phyloP scores from a whole-genome alignment of 2,113 vertebrate genomes.

The Ctenodactylus gundi region DNA sequence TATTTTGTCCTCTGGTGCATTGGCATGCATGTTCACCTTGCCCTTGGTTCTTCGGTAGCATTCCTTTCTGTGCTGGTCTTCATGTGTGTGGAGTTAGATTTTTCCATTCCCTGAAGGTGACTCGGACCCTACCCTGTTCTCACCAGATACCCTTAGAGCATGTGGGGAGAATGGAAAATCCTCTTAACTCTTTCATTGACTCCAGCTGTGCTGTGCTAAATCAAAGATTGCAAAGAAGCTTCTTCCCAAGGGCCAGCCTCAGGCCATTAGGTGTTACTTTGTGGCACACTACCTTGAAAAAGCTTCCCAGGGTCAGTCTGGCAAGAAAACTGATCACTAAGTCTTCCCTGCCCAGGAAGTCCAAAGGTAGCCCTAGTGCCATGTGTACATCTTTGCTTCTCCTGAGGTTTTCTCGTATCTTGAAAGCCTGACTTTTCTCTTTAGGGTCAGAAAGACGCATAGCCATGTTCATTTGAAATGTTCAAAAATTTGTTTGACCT shows the following conservation, averaged over 20 bases:
- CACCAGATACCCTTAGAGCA: conserved; percentile 18
- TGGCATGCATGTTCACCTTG: background rate
- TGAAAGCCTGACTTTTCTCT: background rate
- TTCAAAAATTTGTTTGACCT: background rate
- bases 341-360: background rate
- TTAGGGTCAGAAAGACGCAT: background rate
- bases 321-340: background rate
- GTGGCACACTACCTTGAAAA: background rate
- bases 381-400: fast-evolving
- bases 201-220: background rate
- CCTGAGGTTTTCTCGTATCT: fast-evolving
- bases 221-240: background rate
- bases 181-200: conserved; percentile 52
- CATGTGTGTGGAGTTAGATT: conserved; percentile 43
- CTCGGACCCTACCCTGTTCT: conserved; percentile 44
- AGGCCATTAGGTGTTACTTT: background rate
- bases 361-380: background rate
- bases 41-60: conserved; percentile 42
- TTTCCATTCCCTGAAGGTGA: conserved; percentile 64
- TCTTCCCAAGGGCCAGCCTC: background rate
- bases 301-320: fast-evolving
- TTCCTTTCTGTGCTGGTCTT: conserved; percentile 40
- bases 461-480: background rate
- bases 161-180: conserved; percentile 48
- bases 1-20: background rate